Evolutionary conservation across 2,888 invertebrate genomes (phyloP).

Genomic region (Bhutanitis thaidina): DNA sequence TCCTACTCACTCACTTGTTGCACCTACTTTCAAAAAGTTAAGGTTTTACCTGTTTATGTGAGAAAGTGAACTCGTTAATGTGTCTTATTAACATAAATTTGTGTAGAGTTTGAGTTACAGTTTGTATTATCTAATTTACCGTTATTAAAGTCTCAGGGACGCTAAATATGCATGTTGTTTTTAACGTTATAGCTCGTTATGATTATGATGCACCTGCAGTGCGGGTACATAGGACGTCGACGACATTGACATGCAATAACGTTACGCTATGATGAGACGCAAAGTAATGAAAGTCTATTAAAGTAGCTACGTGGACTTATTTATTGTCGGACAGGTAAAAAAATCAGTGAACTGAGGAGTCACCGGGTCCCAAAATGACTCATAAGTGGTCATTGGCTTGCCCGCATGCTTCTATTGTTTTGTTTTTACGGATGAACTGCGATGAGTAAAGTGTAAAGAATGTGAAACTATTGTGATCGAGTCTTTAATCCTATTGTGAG

Average conservation of each 20-base stretch:
- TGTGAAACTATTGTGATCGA: slow-evolving; percentile 28
- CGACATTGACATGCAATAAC: slow-evolving; percentile 26
- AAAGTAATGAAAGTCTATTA: slow-evolving; percentile 50
- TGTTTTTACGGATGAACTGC: slow-evolving; percentile 54
- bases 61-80: slow-evolving; percentile 56
- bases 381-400: slow-evolving; percentile 59
- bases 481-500: slow-evolving; percentile 23
- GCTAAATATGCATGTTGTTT: slow-evolving; percentile 57
- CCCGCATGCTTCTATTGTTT: slow-evolving; percentile 56
- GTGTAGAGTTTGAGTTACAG: slow-evolving; percentile 35
- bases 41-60: slow-evolving; percentile 56
- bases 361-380: slow-evolving; percentile 66
- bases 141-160: slow-evolving; percentile 52
- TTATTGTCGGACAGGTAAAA: slow-evolving; percentile 46
- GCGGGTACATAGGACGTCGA: slow-evolving; percentile 35
- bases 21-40: slow-evolving; percentile 67
- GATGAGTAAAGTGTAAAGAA: slow-evolving; percentile 53
- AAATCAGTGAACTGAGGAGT: slow-evolving; percentile 47
- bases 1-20: slow-evolving; percentile 40
- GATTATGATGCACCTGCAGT: slow-evolving; percentile 65
- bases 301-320: slow-evolving; percentile 45
- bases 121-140: slow-evolving; percentile 58
- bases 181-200: slow-evolving; percentile 53
- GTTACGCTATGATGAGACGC: slow-evolving; percentile 45
- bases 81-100: slow-evolving; percentile 43